phyloP scores from a whole-genome alignment of 92 coral and sea anemone species.

The Plumapathes pennacea region DNA sequence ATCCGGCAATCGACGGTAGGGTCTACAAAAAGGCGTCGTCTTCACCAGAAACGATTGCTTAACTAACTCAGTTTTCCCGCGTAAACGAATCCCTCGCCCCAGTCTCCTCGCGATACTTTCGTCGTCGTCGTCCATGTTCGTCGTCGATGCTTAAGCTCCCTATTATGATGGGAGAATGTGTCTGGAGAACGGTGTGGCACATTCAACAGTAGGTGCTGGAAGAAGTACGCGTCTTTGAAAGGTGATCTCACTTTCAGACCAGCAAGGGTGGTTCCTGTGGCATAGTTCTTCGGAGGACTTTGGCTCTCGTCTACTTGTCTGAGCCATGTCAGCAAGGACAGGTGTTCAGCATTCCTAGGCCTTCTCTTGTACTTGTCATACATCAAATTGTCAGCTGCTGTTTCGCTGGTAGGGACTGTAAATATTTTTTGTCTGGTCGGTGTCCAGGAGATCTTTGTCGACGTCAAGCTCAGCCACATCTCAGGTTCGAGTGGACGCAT shows the following conservation, averaged over 20 bases:
- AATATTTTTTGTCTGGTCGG: no score
- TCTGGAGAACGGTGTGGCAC: neutral
- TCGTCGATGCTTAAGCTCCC: slow-evolving; percentile 49
- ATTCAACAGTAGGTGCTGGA: slow-evolving; percentile 2
- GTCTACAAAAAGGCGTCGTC: neutral
- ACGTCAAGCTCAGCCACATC: neutral
- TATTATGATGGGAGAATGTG: no score
- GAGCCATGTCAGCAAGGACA: neutral
- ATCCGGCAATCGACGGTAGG: neutral
- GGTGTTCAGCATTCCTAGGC: neutral
- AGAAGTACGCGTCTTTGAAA: neutral
- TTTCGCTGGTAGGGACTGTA: no score
- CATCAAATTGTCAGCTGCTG: neutral
- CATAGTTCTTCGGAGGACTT: no score
- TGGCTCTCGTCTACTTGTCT: neutral
- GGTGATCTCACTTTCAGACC: neutral
- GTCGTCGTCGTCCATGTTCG: slow-evolving; percentile 45
- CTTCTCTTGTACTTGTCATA: neutral
- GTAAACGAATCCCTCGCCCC: slow-evolving; percentile 37
- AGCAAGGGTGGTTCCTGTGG: no score
- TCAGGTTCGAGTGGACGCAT: slow-evolving; percentile 3
- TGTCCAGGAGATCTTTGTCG: neutral
- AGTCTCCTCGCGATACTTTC: neutral
- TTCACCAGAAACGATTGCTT: slow-evolving; percentile 1
- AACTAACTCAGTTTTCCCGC: slow-evolving; percentile 21